These are phyloP conservation scores for Aspidiotus destructor DNA, from an alignment of 2,888 invertebrate genomes.

Conservation along the genomic window DNA sequence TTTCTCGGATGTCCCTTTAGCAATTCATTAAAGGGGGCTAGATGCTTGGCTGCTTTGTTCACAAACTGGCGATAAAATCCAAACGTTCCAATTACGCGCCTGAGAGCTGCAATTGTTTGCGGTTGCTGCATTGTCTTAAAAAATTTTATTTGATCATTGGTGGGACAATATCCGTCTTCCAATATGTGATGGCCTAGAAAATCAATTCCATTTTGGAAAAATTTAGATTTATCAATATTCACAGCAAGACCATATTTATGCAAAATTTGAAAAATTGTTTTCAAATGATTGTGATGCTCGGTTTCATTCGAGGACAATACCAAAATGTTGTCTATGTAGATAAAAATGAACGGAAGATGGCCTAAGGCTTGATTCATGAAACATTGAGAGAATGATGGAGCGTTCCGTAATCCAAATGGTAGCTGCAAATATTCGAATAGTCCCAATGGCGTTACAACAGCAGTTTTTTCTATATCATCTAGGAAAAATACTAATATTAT, in stretches of 20 bases:
- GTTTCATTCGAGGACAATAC: neutral
- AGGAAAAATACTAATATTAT: too few species aligned
- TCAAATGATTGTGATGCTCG: neutral
- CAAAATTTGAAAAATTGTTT: neutral
- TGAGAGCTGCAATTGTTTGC: neutral
- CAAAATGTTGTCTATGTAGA: neutral
- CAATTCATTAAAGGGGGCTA: neutral
- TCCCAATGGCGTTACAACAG: neutral
- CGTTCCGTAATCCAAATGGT: neutral
- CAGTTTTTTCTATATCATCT: neutral
- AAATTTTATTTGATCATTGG: neutral
- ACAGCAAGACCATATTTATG: neutral
- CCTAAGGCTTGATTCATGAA: neutral
- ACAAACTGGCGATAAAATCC: neutral
- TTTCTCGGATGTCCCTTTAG: neutral
- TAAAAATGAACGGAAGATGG: neutral
- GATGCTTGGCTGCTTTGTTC: neutral
- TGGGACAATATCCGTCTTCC: neutral
- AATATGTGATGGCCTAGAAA: neutral
- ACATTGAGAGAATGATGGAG: neutral
- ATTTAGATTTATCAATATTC: neutral
- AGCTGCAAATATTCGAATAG: too few species aligned
- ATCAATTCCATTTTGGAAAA: neutral
- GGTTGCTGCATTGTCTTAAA: conserved; percentile 5
- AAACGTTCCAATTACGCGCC: neutral